Percentiles rank a stretch among this genome's conserved stretches.
These are phyloP conservation scores for Neolamprologus sp. DNA, from an alignment of 2,113 vertebrate genomes.

Conservation along the genomic window DNA sequence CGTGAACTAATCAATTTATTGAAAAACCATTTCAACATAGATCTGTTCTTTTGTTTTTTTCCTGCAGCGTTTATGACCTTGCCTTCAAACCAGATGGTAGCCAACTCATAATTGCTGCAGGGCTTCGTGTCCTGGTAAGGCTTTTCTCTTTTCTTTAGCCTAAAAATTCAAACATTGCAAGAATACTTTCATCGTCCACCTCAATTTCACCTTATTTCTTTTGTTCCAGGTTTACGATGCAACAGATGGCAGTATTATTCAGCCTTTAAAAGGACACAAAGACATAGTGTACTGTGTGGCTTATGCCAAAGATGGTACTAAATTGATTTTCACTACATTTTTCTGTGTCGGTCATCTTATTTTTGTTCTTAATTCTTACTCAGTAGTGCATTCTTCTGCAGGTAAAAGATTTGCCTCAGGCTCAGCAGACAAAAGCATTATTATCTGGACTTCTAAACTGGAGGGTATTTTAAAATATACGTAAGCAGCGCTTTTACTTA, in stretches of 20 bases:
- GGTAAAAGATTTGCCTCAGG: slow-evolving; percentile 97
- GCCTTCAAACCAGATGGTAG: slow-evolving; percentile 96
- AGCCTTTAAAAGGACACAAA: slow-evolving; percentile 93
- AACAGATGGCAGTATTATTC: slow-evolving; percentile 88
- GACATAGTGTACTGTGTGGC: slow-evolving; percentile 95
- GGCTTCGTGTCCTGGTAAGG: slow-evolving; percentile 88
- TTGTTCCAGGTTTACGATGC: slow-evolving; percentile 87
- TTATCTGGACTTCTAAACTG: slow-evolving; percentile 97
- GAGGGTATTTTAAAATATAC: slow-evolving; percentile 99
- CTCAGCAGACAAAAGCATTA: slow-evolving; percentile 96
- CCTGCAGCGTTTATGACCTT: slow-evolving; percentile 86
- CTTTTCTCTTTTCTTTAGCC: not conserved
- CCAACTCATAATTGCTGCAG: slow-evolving; percentile 93
- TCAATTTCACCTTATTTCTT: not conserved
- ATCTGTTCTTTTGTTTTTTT: not conserved
- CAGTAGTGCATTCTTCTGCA: slow-evolving; percentile 38
- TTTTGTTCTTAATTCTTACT: not conserved
- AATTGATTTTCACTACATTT: not conserved
- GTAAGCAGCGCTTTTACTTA: slow-evolving; percentile 69
- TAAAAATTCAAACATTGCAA: not conserved
- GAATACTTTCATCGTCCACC: not conserved
- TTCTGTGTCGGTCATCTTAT: not conserved
- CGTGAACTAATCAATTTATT: not conserved
- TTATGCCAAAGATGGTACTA: slow-evolving; percentile 93
- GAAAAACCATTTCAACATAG: not conserved